phyloP scores from a whole-genome alignment of 53 echinoderm and acorn worm species.

The Paracentrotus lividus region DNA sequence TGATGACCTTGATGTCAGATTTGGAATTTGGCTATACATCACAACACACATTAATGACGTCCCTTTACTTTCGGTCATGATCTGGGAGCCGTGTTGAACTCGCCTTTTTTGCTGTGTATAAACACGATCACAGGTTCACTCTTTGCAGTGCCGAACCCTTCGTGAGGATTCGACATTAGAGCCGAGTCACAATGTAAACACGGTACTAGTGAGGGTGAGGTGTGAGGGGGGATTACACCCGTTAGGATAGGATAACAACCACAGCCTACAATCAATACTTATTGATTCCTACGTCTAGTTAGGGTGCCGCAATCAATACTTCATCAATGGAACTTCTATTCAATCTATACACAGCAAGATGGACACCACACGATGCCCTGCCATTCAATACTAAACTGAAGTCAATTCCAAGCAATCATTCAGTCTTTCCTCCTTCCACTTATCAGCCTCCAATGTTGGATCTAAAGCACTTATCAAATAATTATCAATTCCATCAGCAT shows the following conservation, averaged over 20 bases:
- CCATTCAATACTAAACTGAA: constrained; percentile 62
- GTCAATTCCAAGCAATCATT: constrained; percentile 40
- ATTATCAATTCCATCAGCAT: not conserved
- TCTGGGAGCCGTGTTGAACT: too few species aligned
- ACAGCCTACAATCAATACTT: constrained; percentile 33
- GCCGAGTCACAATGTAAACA: too few species aligned
- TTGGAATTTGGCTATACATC: too few species aligned
- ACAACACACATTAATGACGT: too few species aligned
- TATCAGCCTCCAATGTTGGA: not conserved
- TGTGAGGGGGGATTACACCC: not conserved
- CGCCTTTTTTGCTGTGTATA: too few species aligned
- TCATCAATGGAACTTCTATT: constrained; percentile 42
- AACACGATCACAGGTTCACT: too few species aligned
- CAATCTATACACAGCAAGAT: not conserved
- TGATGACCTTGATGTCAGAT: too few species aligned
- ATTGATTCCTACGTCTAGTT: constrained; percentile 27
- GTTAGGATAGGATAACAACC: constrained; percentile 29
- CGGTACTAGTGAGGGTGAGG: not conserved
- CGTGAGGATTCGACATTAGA: too few species aligned
- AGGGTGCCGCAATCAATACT: constrained; percentile 49
- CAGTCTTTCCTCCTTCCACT: not conserved
- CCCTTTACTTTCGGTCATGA: too few species aligned
- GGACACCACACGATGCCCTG: constrained; percentile 19
- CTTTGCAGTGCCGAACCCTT: too few species aligned
- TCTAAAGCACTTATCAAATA: not conserved